A percentile compares a stretch with the other conserved stretches of the same genome.
Conservation (phyloP, 2,113 vertebrate species). For the Neolamprologus cancellatus region DNA sequence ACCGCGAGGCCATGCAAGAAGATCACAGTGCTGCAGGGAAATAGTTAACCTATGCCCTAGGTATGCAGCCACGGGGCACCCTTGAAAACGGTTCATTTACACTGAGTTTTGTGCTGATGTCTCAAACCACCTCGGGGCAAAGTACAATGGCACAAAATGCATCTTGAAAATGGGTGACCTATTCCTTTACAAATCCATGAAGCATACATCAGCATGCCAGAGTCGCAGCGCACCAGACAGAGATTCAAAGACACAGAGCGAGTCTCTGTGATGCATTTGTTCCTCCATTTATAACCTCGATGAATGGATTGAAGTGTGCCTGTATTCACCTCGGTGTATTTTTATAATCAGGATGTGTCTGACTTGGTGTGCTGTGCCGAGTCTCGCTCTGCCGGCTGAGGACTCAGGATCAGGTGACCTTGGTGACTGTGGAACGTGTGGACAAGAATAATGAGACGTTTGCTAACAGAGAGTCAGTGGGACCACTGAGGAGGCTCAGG, state of each 20-base stretch:
- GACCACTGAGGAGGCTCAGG: conserved; percentile 1
- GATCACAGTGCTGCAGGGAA: conserved; percentile 33
- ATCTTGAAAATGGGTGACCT: not conserved
- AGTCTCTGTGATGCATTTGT: not conserved
- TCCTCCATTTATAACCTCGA: not conserved
- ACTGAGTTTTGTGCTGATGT: not conserved
- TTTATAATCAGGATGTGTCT: not conserved
- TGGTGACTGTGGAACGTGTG: conserved; percentile 32
- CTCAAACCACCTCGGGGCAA: not conserved
- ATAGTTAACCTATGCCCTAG: conserved; percentile 4
- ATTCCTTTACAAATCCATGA: not conserved
- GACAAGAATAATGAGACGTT: conserved; percentile 55
- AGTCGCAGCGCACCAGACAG: not conserved
- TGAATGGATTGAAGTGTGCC: not conserved
- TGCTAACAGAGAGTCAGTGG: conserved; percentile 20
- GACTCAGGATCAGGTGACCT: conserved; percentile 43
- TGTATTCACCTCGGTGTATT: not conserved
- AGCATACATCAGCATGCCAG: not conserved
- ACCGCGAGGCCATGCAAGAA: not conserved
- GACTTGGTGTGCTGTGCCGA: conserved; percentile 8
- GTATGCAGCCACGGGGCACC: conserved; percentile 1
- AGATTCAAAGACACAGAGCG: not conserved
- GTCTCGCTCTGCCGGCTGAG: not conserved
- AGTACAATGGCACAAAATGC: not conserved
- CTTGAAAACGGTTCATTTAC: not conserved